Base-by-base conservation (phyloP, 2,113 vertebrate genomes). In the Coracopsis vasa region DNA sequence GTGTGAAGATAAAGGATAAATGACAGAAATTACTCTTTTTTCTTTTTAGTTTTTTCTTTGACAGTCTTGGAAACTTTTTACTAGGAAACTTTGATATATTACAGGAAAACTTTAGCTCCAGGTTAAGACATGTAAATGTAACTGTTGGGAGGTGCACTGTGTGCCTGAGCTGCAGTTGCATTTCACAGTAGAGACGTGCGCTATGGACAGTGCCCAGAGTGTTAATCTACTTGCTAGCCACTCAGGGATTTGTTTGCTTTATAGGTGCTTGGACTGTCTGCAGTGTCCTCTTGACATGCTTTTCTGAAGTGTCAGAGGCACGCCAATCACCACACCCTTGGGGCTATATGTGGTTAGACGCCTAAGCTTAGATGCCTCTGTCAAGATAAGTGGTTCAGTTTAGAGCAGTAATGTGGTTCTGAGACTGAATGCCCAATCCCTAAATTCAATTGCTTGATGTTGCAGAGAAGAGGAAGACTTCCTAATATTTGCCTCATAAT, bases 381-480 rank as follows among this genome's bases (percentile, higher is more conserved):
- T 62, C 18, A 61, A 23, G 35, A 7, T 58, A 35, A 24, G 24
- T 48, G 10, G 19, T 80, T 71, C 71, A 74, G 21, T 65, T 89
- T 54, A 53, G 44, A 80, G 8, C 1, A 3, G 13, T 56, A 39
- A 16, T n/a, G 27, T 0, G 1, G 7, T 70, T 77, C 61, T 61
- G 20, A 79, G 31, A 6, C 33, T 91, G 37, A 53, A 33, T 70
- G 73, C 35, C 37, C 7, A 27, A 0, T 58, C 28, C 33, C 31
- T 70, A 67, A 58, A 3, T 14, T 74, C 23, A 41, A 54, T 74
- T 85, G 6, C 13, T 74, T 84, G 54, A 20, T 10, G 4, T 54
- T 86, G 24, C 20, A 65, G 58, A 86, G 66, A 64, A 25, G 14
- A 73, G 39, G 33, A 92, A 80, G 77, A 18, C 16, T 19, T 90